These are phyloP conservation scores for Xylophagus ater DNA, from an alignment of 2,888 invertebrate genomes.

Conservation along the genomic window DNA sequence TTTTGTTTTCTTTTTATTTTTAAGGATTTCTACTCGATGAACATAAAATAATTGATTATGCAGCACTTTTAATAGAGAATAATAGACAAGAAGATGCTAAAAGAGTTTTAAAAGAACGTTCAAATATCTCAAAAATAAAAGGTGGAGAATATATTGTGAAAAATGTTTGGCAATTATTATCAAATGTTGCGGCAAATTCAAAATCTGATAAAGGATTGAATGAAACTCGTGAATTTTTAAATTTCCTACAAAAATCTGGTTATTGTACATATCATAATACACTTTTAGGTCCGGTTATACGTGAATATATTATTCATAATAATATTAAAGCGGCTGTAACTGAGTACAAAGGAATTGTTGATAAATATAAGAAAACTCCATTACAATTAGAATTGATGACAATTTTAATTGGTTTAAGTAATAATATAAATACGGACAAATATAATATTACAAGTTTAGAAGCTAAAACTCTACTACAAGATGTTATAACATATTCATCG, in stretches of 20 bases:
- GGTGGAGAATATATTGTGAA: slow-evolving; percentile 43
- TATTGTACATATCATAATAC: slow-evolving; percentile 48
- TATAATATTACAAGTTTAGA: slow-evolving; percentile 23
- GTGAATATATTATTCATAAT: slow-evolving; percentile 47
- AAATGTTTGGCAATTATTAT: slow-evolving; percentile 52
- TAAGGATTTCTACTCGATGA: slow-evolving; percentile 49
- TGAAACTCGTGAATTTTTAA: slow-evolving; percentile 42
- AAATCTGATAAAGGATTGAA: slow-evolving; percentile 28
- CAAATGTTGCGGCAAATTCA: slow-evolving; percentile 37
- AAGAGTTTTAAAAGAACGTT: slow-evolving; percentile 42
- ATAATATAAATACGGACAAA: slow-evolving; percentile 21
- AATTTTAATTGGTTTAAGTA: slow-evolving; percentile 33
- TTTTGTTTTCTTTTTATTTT: neutral
- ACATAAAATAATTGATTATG: slow-evolving; percentile 54
- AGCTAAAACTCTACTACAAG: slow-evolving; percentile 34
- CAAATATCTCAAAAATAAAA: slow-evolving; percentile 37
- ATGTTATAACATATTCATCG: slow-evolving; percentile 30
- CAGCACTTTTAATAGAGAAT: slow-evolving; percentile 46
- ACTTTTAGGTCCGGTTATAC: slow-evolving; percentile 50
- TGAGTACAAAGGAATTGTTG: slow-evolving; percentile 43
- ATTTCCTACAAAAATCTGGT: slow-evolving; percentile 40
- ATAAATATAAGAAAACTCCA: slow-evolving; percentile 49
- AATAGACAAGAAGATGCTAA: slow-evolving; percentile 28
- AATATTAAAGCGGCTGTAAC: slow-evolving; percentile 41
- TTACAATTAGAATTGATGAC: slow-evolving; percentile 50